phyloP scores from a whole-genome alignment of 2,797 vertebrate genomes.

The Sebastes dallii region DNA sequence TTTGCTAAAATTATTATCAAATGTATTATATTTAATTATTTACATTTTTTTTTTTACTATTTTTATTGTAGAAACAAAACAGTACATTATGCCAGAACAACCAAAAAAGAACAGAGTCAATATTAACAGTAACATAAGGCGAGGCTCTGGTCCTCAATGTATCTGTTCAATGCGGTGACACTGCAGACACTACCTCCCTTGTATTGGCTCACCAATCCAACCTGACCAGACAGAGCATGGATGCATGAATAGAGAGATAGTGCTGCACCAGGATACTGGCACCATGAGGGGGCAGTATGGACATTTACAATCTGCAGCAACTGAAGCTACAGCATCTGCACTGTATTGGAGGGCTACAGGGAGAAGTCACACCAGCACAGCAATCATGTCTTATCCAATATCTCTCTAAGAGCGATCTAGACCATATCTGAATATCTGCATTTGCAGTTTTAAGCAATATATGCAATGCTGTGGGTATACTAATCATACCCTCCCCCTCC shows the following conservation, averaged over 20 bases:
- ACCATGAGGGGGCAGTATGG: slow-evolving; percentile 71
- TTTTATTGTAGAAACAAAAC: too few species aligned
- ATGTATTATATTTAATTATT: too few species aligned
- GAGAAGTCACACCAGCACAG: slow-evolving; percentile 14
- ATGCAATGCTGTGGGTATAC: neutral
- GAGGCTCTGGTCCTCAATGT: neutral
- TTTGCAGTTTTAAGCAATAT: slow-evolving; percentile 14
- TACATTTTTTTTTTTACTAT: too few species aligned
- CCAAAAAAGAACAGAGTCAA: too few species aligned
- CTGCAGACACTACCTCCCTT: slow-evolving; percentile 44
- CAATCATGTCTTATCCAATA: slow-evolving; percentile 21
- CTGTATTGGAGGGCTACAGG: neutral
- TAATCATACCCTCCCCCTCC: neutral
- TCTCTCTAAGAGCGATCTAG: neutral
- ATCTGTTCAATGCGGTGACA: slow-evolving; percentile 28
- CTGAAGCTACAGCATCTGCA: slow-evolving; percentile 7
- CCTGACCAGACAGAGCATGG: neutral
- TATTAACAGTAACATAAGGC: too few species aligned
- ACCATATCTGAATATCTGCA: slow-evolving; percentile 10
- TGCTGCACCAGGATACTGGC: slow-evolving; percentile 25
- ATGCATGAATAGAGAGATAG: too few species aligned
- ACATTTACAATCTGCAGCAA: slow-evolving; percentile 36
- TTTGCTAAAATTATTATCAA: too few species aligned
- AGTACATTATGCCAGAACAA: too few species aligned
- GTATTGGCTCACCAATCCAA: slow-evolving; percentile 11